Percentiles rank a stretch among this genome's conserved stretches.
phyloP scores from a whole-genome alignment of 1,140 invertebrate species.

The Ctenoplectra terminalis region DNA sequence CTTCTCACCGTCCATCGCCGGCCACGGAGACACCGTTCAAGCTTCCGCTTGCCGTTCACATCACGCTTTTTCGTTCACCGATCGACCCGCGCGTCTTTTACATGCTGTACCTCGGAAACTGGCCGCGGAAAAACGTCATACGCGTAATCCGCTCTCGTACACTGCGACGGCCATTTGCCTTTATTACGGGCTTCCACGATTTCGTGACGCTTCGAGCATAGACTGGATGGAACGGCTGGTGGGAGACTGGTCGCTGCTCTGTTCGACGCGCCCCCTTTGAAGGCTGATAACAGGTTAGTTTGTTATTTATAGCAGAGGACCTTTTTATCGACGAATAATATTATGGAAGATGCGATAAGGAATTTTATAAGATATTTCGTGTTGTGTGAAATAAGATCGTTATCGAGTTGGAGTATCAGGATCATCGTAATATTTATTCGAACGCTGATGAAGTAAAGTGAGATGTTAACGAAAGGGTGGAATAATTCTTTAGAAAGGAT shows the following conservation, averaged over 20 bases:
- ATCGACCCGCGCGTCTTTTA: conserved; percentile 38
- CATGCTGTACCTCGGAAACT: conserved; percentile 46
- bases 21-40: conserved; percentile 45
- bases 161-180: conserved; percentile 75
- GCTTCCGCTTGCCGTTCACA: conserved; percentile 46
- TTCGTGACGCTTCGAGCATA: conserved; percentile 52
- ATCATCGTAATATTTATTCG: too few species aligned
- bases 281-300: neutral
- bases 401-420: too few species aligned
- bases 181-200: conserved; percentile 68
- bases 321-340: too few species aligned
- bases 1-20: conserved; percentile 64
- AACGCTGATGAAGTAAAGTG: too few species aligned
- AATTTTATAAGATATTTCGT: too few species aligned
- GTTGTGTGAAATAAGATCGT: neutral
- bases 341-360: neutral
- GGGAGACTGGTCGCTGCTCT: neutral
- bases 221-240: neutral
- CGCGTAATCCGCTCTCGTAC: conserved; percentile 54
- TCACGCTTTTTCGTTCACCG: conserved; percentile 33
- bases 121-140: conserved; percentile 55
- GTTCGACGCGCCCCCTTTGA: neutral
- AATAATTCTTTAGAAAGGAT: too few species aligned
- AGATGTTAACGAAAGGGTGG: too few species aligned
- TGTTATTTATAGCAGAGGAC: neutral